Conservation (phyloP, 2,113 vertebrate genomes). For the Collichthys lucidus region DNA sequence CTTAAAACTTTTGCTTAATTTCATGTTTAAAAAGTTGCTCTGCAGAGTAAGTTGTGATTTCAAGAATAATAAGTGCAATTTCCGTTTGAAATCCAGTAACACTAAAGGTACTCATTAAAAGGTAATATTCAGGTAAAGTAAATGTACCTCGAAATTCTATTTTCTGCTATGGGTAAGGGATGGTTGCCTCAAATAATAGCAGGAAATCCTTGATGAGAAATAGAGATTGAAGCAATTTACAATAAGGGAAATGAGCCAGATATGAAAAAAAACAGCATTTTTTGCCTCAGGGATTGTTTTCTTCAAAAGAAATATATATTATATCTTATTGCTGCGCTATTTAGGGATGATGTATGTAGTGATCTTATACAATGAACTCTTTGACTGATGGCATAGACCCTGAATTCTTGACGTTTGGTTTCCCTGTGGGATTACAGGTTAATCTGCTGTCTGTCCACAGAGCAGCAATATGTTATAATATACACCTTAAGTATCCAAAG, state of each 20-base stretch:
- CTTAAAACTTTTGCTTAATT: conserved; percentile 12
- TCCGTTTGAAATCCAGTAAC: conserved; percentile 42
- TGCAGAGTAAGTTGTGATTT: conserved; percentile 14
- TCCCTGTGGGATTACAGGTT: not conserved
- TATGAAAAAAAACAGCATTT: conserved; percentile 35
- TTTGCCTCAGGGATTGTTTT: conserved; percentile 51
- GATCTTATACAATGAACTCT: conserved; percentile 36
- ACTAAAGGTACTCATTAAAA: conserved; percentile 46
- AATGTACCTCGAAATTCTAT: conserved; percentile 53
- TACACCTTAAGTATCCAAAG: no score
- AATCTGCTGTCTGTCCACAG: conserved; percentile 26
- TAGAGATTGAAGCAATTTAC: conserved; percentile 53
- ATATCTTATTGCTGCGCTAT: conserved; percentile 47
- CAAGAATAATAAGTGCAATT: conserved; percentile 8
- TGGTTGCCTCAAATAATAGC: conserved; percentile 39
- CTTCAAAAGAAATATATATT: conserved; percentile 35
- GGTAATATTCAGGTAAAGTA: conserved; percentile 55
- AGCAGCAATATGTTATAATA: conserved; percentile 35
- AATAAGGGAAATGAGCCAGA: conserved; percentile 60
- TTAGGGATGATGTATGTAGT: conserved; percentile 42
- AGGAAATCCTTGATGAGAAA: conserved; percentile 53
- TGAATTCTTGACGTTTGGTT: conserved; percentile 33
- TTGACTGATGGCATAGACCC: conserved; percentile 34
- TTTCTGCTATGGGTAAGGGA: conserved; percentile 9
- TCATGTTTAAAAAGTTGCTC: conserved; percentile 25